Base-by-base conservation (phyloP, 2,113 vertebrate species). In the Cochlearius cochlearius region DNA sequence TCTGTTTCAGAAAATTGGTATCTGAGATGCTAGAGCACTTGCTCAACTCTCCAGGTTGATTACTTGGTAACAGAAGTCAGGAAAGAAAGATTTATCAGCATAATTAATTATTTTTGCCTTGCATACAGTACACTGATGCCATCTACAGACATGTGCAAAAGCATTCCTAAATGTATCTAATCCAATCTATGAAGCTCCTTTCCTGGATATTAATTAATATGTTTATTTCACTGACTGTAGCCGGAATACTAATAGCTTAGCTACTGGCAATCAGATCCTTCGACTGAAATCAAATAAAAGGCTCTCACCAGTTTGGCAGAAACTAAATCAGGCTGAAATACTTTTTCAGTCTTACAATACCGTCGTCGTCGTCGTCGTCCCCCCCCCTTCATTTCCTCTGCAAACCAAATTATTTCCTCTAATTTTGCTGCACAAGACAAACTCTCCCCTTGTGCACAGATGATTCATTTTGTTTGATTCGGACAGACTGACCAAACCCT, bases 91-190 rank as follows among this genome's bases (percentile, higher is more conserved):
- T 43, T 68, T 81, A 36, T 64, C 0, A 1, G 29, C 34, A 67
- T 79, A 64, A 69, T 69, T 93, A 96, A 82, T 94, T 91, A 67
- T 30, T 67, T 47, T 76, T 69, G 68, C 22, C 29, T 82, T 91
- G 75, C 88, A 41, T 88, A 92, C 81, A 95, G 96, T 96, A 80
- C 98, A 97, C 98, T 94, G 84, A 76, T 94, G 98, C 98, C 98
- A 98, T 92, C 98, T 98, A 98, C 92, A 98, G 98, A 92, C 83
- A 7, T 1, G 2, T 88, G 6, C 55, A 92, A 59, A 52, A 80
- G 25, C 60, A 89, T 91, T 96, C 74, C 43, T 75, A 84, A 68
- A 60, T 22, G 12, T 10, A 91, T 85, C 7, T 43, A 72, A 55
- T 79, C 69, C 32, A 79, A 4, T 38, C 69, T 53, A 26, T 36